Percentiles rank a stretch among this genome's conserved stretches.
Evolutionary conservation across 2,113 vertebrate genomes (phyloP).

Genomic region (Hippocampus comes): DNA sequence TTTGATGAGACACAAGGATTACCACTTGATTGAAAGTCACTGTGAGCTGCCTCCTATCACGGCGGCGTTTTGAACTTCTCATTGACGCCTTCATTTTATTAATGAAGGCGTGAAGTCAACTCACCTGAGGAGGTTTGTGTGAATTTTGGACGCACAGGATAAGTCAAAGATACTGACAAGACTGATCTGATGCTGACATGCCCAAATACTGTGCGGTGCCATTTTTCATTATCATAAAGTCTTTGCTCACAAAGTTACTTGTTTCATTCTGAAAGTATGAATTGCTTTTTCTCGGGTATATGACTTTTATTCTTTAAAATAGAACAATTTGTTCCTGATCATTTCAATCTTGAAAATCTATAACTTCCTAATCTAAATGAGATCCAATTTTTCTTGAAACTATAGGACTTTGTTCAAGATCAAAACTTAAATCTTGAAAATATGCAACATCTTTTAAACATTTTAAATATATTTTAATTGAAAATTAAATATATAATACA

Average conservation of each 20-base stretch:
- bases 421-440: too few species aligned
- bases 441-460: too few species aligned
- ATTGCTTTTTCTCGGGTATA: too few species aligned
- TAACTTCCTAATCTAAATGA: too few species aligned
- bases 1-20: conserved; percentile 63
- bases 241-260: not conserved
- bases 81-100: conserved; percentile 44
- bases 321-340: too few species aligned
- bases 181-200: not conserved
- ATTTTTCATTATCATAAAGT: not conserved
- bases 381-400: not conserved
- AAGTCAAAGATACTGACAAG: too few species aligned
- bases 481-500: too few species aligned
- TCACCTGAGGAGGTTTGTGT: conserved; percentile 20
- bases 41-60: conserved; percentile 28
- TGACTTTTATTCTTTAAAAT: too few species aligned
- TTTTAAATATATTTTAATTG: too few species aligned
- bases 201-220: not conserved
- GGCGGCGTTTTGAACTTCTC: conserved; percentile 34
- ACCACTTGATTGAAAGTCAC: conserved; percentile 65
- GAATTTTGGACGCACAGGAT: conserved; percentile 2
- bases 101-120: conserved; percentile 18
- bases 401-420: too few species aligned
- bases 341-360: too few species aligned
- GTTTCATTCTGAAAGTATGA: too few species aligned